Conservation (phyloP, 2,797 vertebrate genomes). For the Sebastolobus altivelis region DNA sequence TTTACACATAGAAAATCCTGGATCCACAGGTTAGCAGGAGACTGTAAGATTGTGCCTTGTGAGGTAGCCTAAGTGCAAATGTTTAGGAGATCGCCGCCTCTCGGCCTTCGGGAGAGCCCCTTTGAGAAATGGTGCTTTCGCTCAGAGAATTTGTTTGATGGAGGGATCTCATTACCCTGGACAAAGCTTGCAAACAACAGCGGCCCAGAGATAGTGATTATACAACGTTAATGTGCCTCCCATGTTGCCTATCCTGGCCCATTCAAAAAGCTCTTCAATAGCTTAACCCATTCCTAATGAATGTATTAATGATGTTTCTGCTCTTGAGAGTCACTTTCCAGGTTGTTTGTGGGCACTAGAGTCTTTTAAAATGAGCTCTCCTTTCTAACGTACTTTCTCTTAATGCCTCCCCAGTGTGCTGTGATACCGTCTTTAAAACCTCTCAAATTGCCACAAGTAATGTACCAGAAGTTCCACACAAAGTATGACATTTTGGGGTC, state of each 20-base stretch:
- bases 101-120: neutral
- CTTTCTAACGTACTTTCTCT: constrained; percentile 40
- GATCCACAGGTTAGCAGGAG: neutral
- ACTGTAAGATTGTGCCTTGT: neutral
- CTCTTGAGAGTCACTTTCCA: constrained; percentile 69
- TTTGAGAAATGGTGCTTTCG: constrained; percentile 38
- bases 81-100: constrained; percentile 18
- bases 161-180: constrained; percentile 58
- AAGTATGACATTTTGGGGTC: constrained; percentile 45
- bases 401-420: constrained; percentile 63
- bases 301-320: constrained; percentile 74
- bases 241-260: constrained; percentile 44
- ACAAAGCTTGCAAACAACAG: constrained; percentile 54
- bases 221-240: constrained; percentile 53
- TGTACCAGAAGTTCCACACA: constrained; percentile 37
- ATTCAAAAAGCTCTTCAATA: constrained; percentile 54
- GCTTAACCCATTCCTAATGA: constrained; percentile 70
- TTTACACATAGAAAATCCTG: neutral
- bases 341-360: constrained; percentile 70
- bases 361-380: constrained; percentile 73
- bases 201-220: constrained; percentile 51
- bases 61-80: constrained; percentile 8
- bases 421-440: constrained; percentile 55
- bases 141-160: constrained; percentile 46
- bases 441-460: constrained; percentile 45